Base-by-base conservation (phyloP, 2,113 vertebrate species). In the Siphamia tubifer region DNA sequence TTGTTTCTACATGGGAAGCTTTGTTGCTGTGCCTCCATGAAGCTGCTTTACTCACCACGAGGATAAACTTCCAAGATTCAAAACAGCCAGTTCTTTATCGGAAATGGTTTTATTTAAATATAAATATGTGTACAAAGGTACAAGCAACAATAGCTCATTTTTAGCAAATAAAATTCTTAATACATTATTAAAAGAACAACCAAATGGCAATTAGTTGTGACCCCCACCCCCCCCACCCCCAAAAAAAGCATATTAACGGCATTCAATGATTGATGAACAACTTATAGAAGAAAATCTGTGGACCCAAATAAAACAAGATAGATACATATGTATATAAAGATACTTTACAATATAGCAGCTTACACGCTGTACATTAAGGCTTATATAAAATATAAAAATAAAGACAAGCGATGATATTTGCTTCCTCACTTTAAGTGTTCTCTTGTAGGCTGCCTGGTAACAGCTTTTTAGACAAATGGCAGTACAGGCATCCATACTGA, bases 41-140 rank as follows among this genome's bases (percentile, higher is more conserved):
- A 40, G 49, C 69, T 58, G 27, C 25, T 6, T 24, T 27, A 11
- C 53, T 57, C 43, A 21, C 49, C 16, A 20, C 66, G 34, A 47
- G 49, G 60, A 51, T 54, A 47, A 62, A 72, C 32, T 53, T 57
- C 9, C 42, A 72, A 34, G 48, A 84, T 76, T 75, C 80, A 81
- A 51, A 54, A 28, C 9, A 73, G 45, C 15, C 66, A 19, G 15
- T 32, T 65, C 21, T 88, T 91, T 92, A 92, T 91, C 86, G 70
- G 91, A 94, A 93, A 94, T 92, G 92, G 77, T 90, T 94, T 93
- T 93, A 93, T 93, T 93, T 92, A 91, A 93, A 94, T 94, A 94
- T 94, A 94, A 94, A 94, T 93, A 93, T 94, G 92, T 94, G 91
- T 94, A 94, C 92, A 94, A 93, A 94, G 91, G 90, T 93, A 94